Conservation (phyloP, 2,888 invertebrate species). For the Drosophila ustulata region DNA sequence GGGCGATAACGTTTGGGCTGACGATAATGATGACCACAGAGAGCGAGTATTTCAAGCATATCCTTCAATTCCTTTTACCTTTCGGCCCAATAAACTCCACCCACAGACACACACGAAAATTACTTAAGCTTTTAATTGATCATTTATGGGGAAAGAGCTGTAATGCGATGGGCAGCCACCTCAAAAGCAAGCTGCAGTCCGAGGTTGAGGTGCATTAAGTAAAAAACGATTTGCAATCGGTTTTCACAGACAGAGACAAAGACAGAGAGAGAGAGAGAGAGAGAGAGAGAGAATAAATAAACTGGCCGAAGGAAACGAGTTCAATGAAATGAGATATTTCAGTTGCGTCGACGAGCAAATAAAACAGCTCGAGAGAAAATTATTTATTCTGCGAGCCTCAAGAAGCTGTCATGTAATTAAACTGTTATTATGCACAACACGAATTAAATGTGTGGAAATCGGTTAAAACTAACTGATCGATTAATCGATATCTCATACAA, state of each 20-base stretch:
- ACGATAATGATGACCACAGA: constrained; percentile 4
- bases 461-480: too few relatives aligned
- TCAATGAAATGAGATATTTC: background rate
- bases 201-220: background rate
- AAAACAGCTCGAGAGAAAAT: too few relatives aligned
- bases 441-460: too few relatives aligned
- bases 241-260: background rate
- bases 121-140: constrained; percentile 57
- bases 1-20: background rate
- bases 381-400: too few relatives aligned
- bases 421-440: too few relatives aligned
- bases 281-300: background rate
- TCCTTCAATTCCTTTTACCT: constrained; percentile 48
- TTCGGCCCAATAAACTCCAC: constrained; percentile 38
- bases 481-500: background rate
- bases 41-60: background rate
- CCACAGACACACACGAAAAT: constrained; percentile 10
- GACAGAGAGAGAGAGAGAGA: too few relatives aligned
- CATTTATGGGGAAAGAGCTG: constrained; percentile 29
- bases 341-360: too few relatives aligned
- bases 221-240: constrained; percentile 1
- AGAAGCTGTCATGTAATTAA: too few relatives aligned
- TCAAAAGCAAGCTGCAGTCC: constrained; percentile 17
- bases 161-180: constrained; percentile 8
- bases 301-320: background rate